phyloP scores from a whole-genome alignment of 2,113 vertebrate species.

The Zeus faber region DNA sequence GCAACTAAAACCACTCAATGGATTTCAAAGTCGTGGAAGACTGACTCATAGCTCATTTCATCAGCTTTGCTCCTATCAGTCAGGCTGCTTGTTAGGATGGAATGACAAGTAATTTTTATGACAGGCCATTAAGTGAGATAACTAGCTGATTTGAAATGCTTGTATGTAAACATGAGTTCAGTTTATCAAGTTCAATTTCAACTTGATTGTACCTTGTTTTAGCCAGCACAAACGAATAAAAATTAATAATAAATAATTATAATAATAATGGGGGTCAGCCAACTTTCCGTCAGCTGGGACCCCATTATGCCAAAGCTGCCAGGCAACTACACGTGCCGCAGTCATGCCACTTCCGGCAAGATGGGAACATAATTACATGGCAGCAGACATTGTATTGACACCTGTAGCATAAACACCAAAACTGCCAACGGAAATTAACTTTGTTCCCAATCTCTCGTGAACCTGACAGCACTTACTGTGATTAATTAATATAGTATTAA shows the following conservation, averaged over 20 bases:
- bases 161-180: conserved; percentile 1
- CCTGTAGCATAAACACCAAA: too few relatives aligned
- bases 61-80: not conserved
- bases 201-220: conserved; percentile 30
- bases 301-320: too few relatives aligned
- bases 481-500: not conserved
- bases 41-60: conserved; percentile 18
- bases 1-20: conserved; percentile 37
- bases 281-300: too few relatives aligned
- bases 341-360: too few relatives aligned
- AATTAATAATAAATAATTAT: conserved; percentile 18
- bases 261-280: conserved; percentile 9
- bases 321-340: too few relatives aligned
- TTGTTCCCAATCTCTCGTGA: too few relatives aligned
- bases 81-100: not conserved
- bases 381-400: too few relatives aligned
- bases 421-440: too few relatives aligned
- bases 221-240: conserved; percentile 12
- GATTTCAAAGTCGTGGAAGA: too few relatives aligned
- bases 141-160: not conserved
- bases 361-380: too few relatives aligned
- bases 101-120: not conserved
- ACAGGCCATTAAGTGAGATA: not conserved
- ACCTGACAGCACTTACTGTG: too few relatives aligned
- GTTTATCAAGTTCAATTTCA: conserved; percentile 39